Evolutionary conservation across 2,797 vertebrate species (phyloP), one percentile per base, ranked within the genome.

Genomic region (Lycodopsis pacificus): DNA sequence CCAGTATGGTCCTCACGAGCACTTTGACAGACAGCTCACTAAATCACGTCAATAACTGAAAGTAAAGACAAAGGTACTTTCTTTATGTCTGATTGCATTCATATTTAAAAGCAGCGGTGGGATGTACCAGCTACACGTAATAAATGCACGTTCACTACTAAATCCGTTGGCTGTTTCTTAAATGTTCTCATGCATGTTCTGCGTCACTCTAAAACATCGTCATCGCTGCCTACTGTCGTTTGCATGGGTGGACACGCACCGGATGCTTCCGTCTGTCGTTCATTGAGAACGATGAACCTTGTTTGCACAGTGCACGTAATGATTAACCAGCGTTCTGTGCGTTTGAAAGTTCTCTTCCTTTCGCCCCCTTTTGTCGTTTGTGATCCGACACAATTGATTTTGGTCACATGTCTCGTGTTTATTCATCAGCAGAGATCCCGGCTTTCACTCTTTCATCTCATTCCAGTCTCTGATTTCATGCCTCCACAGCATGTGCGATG

Each of bases 181-280:
- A 13, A 13, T 73, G 65, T 71, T 62, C 7, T 81, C 66, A 3
- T 85, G 80, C 83, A 87, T 91, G 88, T 66, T 75, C 40, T 68
- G 0, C 56, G 14, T 19, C 22, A 12, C 56, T 54, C n/a, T 49
- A 0, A 19, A 53, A 32, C 44, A 5, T 67, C n/a, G 0, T 64
- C 27, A 5, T 67, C 3, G 4, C 69, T 46, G 63, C 56, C 57
- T 54, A 1, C 34, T 86, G 73, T 77, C 48, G 44, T 87, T 74
- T 88, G 91, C 90, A 89, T 88, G 82, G 61, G 54, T 81, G 40
- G 20, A 78, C 34, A 19, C 30, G 36, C 27, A 27, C 46, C 51
- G 56, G 53, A 8, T 40, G 53, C 48, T 82, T 85, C 63, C 72
- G 54, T 83, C 71, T 70, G 66, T 77, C 57, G 3, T 30, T 49